Percentiles rank a stretch among this genome's conserved stretches.
These are phyloP conservation scores for Nesospiza acunhae DNA, from an alignment of 2,113 vertebrate species.

Conservation along the genomic window DNA sequence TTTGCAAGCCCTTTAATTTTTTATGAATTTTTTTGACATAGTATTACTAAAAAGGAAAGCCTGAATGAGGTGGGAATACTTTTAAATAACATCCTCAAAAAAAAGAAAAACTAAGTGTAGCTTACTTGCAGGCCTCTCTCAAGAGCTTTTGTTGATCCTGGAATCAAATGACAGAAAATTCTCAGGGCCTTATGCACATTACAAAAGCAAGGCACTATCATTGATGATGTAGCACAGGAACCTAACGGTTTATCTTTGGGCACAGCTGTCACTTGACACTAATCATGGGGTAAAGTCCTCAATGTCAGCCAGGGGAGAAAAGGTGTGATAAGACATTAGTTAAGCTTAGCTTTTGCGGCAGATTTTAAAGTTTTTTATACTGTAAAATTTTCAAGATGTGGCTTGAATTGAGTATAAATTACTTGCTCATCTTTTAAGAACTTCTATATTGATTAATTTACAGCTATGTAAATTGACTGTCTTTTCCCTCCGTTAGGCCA, in stretches of 20 bases:
- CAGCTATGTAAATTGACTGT: background rate
- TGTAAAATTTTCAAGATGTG: background rate
- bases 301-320: background rate
- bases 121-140: background rate
- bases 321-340: background rate
- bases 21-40: background rate
- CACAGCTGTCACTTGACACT: background rate
- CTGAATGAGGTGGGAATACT: background rate
- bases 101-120: background rate
- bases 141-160: background rate
- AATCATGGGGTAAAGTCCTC: background rate
- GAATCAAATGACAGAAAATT: background rate
- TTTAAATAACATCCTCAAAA: background rate
- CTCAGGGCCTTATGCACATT: background rate
- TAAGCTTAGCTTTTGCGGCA: background rate
- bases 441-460: background rate
- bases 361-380: background rate
- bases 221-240: background rate
- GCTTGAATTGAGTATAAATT: background rate
- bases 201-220: background rate
- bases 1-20: background rate
- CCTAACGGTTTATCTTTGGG: background rate
- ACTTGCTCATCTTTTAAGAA: background rate
- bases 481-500: background rate
- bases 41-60: background rate